Evolutionary conservation across 92 coral and sea anemone species (phyloP).

Genomic region (Chrysogorgia sp.): DNA sequence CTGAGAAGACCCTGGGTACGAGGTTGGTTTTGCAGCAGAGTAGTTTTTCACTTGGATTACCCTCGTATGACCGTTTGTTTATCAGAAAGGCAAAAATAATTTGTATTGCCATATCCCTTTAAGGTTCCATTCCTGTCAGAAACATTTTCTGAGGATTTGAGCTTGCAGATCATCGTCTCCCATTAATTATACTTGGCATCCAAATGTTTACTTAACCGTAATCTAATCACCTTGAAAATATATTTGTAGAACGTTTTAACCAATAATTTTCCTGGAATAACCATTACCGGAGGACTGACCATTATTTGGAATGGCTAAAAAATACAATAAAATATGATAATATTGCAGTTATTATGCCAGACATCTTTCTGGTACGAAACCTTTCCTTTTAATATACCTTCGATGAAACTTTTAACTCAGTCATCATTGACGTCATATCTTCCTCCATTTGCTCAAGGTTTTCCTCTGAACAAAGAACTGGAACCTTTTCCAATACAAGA

Average conservation of each 20-base stretch:
- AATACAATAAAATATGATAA: slow-evolving; percentile 12
- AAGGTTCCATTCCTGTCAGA: too few relatives aligned
- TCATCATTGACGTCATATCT: slow-evolving; percentile 87
- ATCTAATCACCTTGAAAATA: slow-evolving; percentile 68
- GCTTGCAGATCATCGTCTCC: too few relatives aligned
- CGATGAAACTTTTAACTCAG: slow-evolving; percentile 78
- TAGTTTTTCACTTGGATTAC: too few relatives aligned
- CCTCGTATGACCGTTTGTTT: too few relatives aligned
- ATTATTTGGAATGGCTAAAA: slow-evolving; percentile 76
- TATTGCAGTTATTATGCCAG: background rate
- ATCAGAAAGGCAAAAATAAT: too few relatives aligned
- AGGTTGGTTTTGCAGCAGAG: too few relatives aligned
- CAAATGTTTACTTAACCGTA: too few relatives aligned
- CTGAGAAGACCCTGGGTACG: too few relatives aligned
- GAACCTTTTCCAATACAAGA: slow-evolving; percentile 87
- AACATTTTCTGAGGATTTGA: too few relatives aligned
- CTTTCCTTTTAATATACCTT: slow-evolving; percentile 58
- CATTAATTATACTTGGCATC: too few relatives aligned
- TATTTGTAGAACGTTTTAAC: slow-evolving; percentile 71
- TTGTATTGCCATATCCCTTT: too few relatives aligned
- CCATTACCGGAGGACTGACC: slow-evolving; percentile 77
- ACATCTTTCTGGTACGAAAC: background rate
- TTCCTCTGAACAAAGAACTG: slow-evolving; percentile 52
- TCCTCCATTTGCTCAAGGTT: slow-evolving; percentile 55
- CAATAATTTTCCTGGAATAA: slow-evolving; percentile 76